Conservation (phyloP, 2,113 vertebrate genomes). For the Gorsachius goisagi region DNA sequence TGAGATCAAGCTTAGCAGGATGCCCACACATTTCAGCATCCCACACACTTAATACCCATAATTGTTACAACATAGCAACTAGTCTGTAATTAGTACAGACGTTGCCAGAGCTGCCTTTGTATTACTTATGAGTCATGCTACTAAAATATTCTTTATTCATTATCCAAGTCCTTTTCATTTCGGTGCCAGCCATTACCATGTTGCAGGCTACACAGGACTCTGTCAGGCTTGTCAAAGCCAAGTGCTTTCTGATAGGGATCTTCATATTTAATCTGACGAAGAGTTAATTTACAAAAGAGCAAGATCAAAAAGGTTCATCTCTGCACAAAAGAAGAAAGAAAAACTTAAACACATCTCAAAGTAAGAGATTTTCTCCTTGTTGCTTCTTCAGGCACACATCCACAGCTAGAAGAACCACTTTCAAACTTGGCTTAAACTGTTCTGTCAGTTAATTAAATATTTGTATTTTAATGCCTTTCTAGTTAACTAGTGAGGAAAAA, state of each 20-base stretch:
- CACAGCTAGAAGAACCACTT: neutral
- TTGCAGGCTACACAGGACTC: neutral
- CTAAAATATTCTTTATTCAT: constrained; percentile 41
- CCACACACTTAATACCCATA: constrained; percentile 8
- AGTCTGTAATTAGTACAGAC: constrained; percentile 46
- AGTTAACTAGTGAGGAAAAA: neutral
- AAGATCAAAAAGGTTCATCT: constrained; percentile 14
- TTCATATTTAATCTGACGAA: constrained; percentile 23
- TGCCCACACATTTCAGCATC: constrained; percentile 25
- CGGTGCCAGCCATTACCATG: neutral
- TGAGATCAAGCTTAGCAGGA: neutral
- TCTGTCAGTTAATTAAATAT: constrained; percentile 15
- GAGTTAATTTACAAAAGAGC: constrained; percentile 29
- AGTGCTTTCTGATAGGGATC: constrained; percentile 28
- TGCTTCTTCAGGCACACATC: neutral
- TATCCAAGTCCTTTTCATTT: constrained; percentile 29
- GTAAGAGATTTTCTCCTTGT: neutral
- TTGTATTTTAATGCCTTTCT: constrained; percentile 37
- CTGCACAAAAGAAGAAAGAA: neutral
- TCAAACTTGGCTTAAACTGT: neutral
- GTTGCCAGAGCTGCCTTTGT: constrained; percentile 27
- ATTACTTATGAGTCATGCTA: constrained; percentile 38
- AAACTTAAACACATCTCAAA: neutral
- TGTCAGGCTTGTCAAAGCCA: constrained; percentile 34
- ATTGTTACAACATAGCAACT: neutral